These are phyloP conservation scores for Lithobates sylvaticus DNA, from an alignment of 2,797 vertebrate species.

Conservation along the genomic window DNA sequence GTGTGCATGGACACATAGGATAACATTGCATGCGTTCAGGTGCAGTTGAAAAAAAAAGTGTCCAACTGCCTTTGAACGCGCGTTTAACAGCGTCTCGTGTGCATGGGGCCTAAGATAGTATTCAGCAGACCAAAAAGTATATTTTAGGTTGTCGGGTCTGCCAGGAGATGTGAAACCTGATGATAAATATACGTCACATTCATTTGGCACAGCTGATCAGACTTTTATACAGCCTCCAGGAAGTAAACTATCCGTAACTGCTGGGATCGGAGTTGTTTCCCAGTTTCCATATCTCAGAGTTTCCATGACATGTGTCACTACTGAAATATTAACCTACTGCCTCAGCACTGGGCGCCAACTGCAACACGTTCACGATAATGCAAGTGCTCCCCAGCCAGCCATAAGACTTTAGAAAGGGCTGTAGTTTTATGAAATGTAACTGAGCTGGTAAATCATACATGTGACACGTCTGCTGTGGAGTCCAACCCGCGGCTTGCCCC, in stretches of 20 bases:
- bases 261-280: constrained; percentile 11
- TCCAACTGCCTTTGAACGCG: too few relatives aligned
- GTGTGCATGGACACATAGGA: too few relatives aligned
- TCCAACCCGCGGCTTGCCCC: neutral
- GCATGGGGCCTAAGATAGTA: neutral
- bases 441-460: neutral
- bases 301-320: constrained; percentile 45
- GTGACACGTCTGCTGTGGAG: too few relatives aligned
- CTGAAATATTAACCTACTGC: constrained; percentile 33
- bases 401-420: neutral
- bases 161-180: neutral
- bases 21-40: too few relatives aligned
- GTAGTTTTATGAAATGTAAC: neutral
- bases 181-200: neutral
- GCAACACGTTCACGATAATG: constrained; percentile 5
- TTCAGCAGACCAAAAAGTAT: neutral
- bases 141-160: neutral
- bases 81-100: too few relatives aligned
- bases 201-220: neutral
- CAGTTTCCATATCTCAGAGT: constrained; percentile 52
- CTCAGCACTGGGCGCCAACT: neutral
- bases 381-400: neutral
- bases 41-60: too few relatives aligned
- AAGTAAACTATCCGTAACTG: constrained; percentile 3
- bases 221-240: constrained; percentile 8